Base-by-base conservation (phyloP, 2,797 vertebrate genomes). In the Rhynchonycteris naso region DNA sequence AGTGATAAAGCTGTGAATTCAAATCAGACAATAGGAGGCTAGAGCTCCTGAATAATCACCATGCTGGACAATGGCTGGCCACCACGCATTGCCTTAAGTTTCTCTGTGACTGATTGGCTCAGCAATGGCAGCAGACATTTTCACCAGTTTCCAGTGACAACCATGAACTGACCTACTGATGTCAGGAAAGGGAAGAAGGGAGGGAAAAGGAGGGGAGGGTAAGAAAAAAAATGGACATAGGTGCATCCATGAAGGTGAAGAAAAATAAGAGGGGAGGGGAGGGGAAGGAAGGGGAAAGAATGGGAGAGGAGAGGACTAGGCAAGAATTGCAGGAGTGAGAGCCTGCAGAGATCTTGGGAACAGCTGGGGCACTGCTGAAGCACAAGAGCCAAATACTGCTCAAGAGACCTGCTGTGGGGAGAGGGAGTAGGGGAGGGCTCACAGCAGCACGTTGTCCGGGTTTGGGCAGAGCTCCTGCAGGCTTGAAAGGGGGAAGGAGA, bases 381-480 rank as follows among this genome's bases (percentile, higher is more conserved):
- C 4, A 3, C 16, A n/a, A 26, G 28, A 5, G 28, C 2, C 7
- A 38, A 52, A 33, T 19, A 15, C 16, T 1, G 15, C n/a, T 47
- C 26, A 43, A 8, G 16, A 61, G 61, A 35, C 5, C 13, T 30
- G 28, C 38, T 9, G 13, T 0, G 14, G 28, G 33, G 24, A 16
- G 13, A 8, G 16, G 9, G 19, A 24, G 22, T 47, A 5, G 35
- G 12, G 7, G 8, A 75, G 30, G 38, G 0, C 38, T 76, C 28
- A 54, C 14, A 9, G 13, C 3, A 68, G 63, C 56, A 35, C 13
- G 0, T 21, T 59, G 35, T n/a, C 58, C 33, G 12, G 47, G 19
- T 75, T 47, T n/a, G 43, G 88, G 81, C 61, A 90, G 91, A 69
- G 28, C 18, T 88, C 79, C 90, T 83, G 9, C 18, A 75, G 63